Base-by-base conservation (phyloP, 2,113 vertebrate genomes). In the Cyprinodon variegatus region DNA sequence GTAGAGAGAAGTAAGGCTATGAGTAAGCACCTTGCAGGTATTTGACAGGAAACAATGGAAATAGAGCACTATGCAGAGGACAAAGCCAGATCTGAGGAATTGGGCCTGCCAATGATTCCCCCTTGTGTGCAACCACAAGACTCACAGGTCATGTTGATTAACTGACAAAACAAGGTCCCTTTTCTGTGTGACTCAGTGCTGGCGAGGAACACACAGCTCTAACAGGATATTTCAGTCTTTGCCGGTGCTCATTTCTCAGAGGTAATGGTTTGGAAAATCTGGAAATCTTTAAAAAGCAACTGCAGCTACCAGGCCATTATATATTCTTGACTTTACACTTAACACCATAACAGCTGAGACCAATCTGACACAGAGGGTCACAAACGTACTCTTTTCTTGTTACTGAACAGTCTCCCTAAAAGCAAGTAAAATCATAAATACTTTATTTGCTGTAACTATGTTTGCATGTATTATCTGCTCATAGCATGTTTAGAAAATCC, bases 251-350 rank as follows among this genome's bases (percentile, higher is more conserved):
- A 92, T 93, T 91, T 89, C 79, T 93, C 90, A 93, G 77, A 90
- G 88, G 89, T 93, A 94, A 94, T 93, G 86, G 89, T 73, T 91
- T 61, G 85, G 90, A 93, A 94, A 95, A 94, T 92, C 90, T 87
- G 83, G 85, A 90, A 83, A 86, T 91, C 91, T 94, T 92, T 87
- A 93, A 94, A 94, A 92, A 79, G 92, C 85, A 90, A 91, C 74
- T 57, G 89, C 86, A 81, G 85, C 84, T 81, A 86, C 83, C 72
- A 83, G 88, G 82, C 82, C 86, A 81, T 87, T 86, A 79, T 82
- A 86, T 84, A 88, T 90, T 79, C 81, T 69, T 83, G 81, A 78
- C 83, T 75, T 79, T 45, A 29, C 72, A 82, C 74, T 84, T 84
- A 74, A 57, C 73, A 61, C 78, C 72, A 40, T 86, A 78, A 67